Evolutionary conservation across 2,888 invertebrate genomes (phyloP).

Genomic region (Psococerastis gibbosa): DNA sequence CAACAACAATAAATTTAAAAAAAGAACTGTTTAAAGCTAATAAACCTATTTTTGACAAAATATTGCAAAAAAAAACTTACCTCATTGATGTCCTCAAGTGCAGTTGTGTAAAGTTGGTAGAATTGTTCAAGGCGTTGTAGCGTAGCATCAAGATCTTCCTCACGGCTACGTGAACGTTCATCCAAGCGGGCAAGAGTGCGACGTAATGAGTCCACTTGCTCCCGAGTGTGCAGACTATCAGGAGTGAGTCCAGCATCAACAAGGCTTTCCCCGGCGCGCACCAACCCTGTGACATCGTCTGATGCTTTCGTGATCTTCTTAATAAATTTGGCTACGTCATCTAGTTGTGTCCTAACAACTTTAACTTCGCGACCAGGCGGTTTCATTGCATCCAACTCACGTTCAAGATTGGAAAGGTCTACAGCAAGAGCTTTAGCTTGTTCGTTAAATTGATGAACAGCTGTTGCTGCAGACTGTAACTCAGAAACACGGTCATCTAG

Average conservation of each 20-base stretch:
- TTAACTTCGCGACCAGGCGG: conserved; percentile 78
- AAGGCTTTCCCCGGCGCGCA: conserved; percentile 23
- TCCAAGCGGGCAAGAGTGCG: conserved; percentile 64
- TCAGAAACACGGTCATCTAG: conserved; percentile 61
- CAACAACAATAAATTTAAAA: conserved; percentile 3
- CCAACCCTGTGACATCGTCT: conserved; percentile 31
- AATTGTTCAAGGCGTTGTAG: conserved; percentile 65
- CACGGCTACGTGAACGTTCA: conserved; percentile 56
- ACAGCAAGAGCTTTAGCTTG: conserved; percentile 60
- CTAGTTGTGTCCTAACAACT: conserved; percentile 61
- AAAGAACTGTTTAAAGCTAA: too few species aligned
- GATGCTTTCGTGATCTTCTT: conserved; percentile 45
- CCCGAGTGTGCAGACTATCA: conserved; percentile 61
- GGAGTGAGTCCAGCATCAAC: conserved; percentile 67
- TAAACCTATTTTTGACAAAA: too few species aligned
- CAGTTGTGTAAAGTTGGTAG: conserved; percentile 55
- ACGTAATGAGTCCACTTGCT: conserved; percentile 59
- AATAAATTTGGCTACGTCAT: conserved; percentile 51
- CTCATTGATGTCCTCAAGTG: conserved; percentile 58
- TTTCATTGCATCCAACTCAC: conserved; percentile 65
- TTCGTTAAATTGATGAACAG: conserved; percentile 73
- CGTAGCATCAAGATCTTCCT: conserved; percentile 58
- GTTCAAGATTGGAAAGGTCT: conserved; percentile 61
- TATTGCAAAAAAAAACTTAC: too few species aligned
- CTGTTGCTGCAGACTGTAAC: conserved; percentile 69